phyloP scores from a whole-genome alignment of 2,113 vertebrate species.

The Motacilla alba region DNA sequence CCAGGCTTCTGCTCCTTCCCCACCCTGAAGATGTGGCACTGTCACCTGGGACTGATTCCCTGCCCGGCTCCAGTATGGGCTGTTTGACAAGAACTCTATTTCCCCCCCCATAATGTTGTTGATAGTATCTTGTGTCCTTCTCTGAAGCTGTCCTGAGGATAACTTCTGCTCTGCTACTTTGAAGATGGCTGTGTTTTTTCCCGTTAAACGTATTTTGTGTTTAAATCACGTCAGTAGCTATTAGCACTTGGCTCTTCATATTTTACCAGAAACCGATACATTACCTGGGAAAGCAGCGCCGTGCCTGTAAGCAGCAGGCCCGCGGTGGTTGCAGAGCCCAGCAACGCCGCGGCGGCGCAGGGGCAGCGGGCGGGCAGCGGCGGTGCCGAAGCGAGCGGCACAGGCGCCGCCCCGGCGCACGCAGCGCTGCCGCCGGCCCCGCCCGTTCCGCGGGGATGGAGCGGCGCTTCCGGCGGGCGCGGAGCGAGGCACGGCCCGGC shows the following conservation, averaged over 20 bases:
- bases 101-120: accelerated
- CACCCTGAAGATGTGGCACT: not conserved
- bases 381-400: accelerated
- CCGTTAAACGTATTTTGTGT: accelerated
- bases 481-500: not conserved
- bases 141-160: accelerated
- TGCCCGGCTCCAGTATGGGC: accelerated
- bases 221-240: no score
- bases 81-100: not conserved
- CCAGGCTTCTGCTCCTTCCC: not conserved
- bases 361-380: not conserved
- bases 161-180: not conserved
- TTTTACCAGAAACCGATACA: accelerated
- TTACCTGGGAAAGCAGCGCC: not conserved
- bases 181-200: not conserved
- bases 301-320: not conserved
- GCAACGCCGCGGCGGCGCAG: accelerated
- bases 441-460: not conserved
- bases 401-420: not conserved
- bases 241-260: not conserved
- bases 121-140: not conserved
- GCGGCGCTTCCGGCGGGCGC: constrained; percentile 5
- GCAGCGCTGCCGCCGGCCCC: not conserved
- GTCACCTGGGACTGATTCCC: not conserved
- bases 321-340: accelerated